A percentile compares a stretch with the other conserved stretches of the same genome.
phyloP scores from a whole-genome alignment of 2,797 vertebrate genomes.

The Salmo trutta region DNA sequence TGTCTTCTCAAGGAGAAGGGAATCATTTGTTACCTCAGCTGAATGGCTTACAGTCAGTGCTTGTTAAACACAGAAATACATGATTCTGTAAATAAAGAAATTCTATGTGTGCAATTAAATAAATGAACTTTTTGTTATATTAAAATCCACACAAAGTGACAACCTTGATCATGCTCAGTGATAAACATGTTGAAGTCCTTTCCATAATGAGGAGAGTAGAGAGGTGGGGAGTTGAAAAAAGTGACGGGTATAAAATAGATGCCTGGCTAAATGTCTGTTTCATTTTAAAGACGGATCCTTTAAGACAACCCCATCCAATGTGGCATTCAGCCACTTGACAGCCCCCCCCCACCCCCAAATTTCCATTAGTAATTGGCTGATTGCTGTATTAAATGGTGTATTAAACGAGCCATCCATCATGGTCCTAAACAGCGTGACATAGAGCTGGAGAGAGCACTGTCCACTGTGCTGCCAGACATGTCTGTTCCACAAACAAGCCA shows the following conservation, averaged over 20 bases:
- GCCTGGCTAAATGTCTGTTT: constrained; percentile 20
- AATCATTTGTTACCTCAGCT: constrained; percentile 39
- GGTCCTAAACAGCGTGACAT: constrained; percentile 7
- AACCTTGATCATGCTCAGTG: constrained; percentile 22
- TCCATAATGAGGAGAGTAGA: too few relatives aligned
- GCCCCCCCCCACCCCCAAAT: constrained; percentile 49
- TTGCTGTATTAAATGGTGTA: constrained; percentile 70
- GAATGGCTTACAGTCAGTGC: constrained; percentile 26
- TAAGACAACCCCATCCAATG: constrained; percentile 54
- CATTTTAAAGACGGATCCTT: constrained; percentile 41
- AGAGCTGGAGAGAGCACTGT: constrained; percentile 1
- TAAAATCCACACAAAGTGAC: constrained; percentile 24
- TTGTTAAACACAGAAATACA: constrained; percentile 37
- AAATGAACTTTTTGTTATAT: constrained; percentile 32
- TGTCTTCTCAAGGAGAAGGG: not conserved
- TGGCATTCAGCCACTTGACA: constrained; percentile 59
- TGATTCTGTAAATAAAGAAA: constrained; percentile 31
- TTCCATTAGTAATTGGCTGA: constrained; percentile 71
- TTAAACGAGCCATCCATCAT: constrained; percentile 70
- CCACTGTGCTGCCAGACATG: constrained; percentile 7
- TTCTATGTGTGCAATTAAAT: constrained; percentile 29
- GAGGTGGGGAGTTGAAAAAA: too few relatives aligned
- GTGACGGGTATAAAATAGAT: too few relatives aligned
- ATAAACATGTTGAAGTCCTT: not conserved
- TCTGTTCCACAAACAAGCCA: not conserved